phyloP scores from a whole-genome alignment of 2,113 vertebrate genomes.

The Stigmatopora argus region DNA sequence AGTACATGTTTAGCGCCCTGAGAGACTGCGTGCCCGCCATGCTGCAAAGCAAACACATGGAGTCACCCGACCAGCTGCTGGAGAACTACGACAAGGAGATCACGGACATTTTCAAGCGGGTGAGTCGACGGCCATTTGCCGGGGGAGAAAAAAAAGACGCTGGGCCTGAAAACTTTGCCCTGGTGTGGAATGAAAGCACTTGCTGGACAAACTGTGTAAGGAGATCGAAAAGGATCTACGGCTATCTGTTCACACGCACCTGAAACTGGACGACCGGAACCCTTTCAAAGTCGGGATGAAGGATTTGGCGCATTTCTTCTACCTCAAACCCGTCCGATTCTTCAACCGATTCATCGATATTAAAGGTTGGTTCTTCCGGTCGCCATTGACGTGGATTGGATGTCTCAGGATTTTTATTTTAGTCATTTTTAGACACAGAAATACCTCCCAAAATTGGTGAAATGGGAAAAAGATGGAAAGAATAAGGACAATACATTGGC shows the following conservation, averaged over 20 bases:
- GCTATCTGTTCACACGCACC: conserved; percentile 93
- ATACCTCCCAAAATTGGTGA: too few relatives aligned
- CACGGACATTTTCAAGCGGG: conserved; percentile 91
- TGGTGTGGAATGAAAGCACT: conserved; percentile 66
- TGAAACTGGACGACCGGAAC: conserved; percentile 95
- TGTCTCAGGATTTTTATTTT: too few relatives aligned
- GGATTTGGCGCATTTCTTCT: conserved; percentile 94
- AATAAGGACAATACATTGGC: too few relatives aligned
- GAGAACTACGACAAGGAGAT: conserved; percentile 92
- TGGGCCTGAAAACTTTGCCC: too few relatives aligned
- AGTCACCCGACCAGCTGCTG: conserved; percentile 83
- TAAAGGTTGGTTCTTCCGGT: conserved; percentile 74
- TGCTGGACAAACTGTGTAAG: conserved; percentile 94
- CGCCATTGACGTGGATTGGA: too few relatives aligned
- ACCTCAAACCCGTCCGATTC: conserved; percentile 91
- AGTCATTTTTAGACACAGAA: too few relatives aligned
- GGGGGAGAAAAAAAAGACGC: too few relatives aligned
- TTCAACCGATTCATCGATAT: conserved; percentile 98
- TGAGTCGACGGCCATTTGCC: conserved; percentile 32
- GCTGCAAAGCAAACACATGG: conserved; percentile 87
- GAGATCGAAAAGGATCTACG: conserved; percentile 98
- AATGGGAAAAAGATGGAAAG: too few relatives aligned
- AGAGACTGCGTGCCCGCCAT: conserved; percentile 89
- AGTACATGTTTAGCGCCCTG: conserved; percentile 98
- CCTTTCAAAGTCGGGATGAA: conserved; percentile 97